phyloP scores from a whole-genome alignment of 2,113 vertebrate species.

The Melanerpes formicivorus region DNA sequence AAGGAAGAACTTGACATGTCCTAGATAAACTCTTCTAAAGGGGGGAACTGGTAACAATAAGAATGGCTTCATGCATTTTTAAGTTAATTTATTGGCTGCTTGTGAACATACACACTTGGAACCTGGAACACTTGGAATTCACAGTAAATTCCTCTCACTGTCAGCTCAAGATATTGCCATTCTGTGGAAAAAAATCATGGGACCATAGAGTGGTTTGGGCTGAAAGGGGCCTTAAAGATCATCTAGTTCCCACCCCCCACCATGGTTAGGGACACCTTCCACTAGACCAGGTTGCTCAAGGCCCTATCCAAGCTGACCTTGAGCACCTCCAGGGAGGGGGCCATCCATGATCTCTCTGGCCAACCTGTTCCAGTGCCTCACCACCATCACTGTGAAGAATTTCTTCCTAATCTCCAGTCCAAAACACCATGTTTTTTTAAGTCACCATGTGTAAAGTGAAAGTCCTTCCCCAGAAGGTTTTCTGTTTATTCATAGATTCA shows the following conservation, averaged over 20 bases:
- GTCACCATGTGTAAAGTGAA: not conserved
- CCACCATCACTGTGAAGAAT: no score
- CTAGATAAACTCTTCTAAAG: not conserved
- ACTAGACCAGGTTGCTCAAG: no score
- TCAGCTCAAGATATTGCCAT: not conserved
- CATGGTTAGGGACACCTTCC: no score
- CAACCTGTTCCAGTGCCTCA: no score
- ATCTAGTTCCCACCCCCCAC: no score
- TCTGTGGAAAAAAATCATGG: no score
- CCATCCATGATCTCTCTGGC: no score
- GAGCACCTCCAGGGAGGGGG: no score
- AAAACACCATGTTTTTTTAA: not conserved
- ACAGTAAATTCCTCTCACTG: not conserved
- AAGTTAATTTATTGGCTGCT: not conserved
- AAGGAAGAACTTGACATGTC: not conserved
- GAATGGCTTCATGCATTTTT: not conserved
- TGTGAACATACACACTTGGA: not conserved
- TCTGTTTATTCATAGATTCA: not conserved
- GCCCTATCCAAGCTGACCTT: no score
- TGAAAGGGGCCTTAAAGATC: no score
- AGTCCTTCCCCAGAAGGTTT: not conserved
- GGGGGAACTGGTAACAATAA: not conserved
- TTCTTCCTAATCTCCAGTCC: no score
- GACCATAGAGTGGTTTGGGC: no score
- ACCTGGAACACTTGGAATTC: not conserved